Percentiles rank a stretch among this genome's conserved stretches.
phyloP scores from a whole-genome alignment of 2,888 invertebrate species.

The Scaeva pyrastri region DNA sequence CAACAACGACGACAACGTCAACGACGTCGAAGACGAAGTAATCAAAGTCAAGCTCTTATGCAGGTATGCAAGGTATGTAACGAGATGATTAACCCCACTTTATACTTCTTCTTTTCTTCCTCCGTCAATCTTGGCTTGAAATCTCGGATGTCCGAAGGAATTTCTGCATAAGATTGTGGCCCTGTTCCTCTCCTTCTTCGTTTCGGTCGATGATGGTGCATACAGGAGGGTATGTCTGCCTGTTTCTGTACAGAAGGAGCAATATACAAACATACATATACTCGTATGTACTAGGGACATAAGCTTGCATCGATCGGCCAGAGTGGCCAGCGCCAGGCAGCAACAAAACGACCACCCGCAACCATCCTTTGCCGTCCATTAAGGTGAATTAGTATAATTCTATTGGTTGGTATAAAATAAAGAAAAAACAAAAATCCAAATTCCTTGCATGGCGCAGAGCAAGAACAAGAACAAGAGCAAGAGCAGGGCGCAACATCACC shows the following conservation, averaged over 20 bases:
- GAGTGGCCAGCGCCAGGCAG: constrained; percentile 51
- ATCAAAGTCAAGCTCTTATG: constrained; percentile 37
- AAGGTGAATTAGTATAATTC: constrained; percentile 75
- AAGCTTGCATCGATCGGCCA: constrained; percentile 62
- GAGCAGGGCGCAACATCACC: constrained; percentile 16
- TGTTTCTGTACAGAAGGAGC: constrained; percentile 6
- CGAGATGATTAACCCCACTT: constrained; percentile 59
- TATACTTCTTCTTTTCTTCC: constrained; percentile 28
- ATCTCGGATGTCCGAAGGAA: constrained; percentile 67
- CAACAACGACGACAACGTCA: neutral
- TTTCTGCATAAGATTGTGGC: constrained; percentile 47
- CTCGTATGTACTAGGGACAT: constrained; percentile 37
- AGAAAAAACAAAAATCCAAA: constrained; percentile 51
- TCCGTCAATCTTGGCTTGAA: constrained; percentile 22
- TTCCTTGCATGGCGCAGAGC: constrained; percentile 58
- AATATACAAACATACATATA: constrained; percentile 10
- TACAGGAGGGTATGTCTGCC: neutral
- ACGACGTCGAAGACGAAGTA: neutral
- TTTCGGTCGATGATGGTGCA: too few species aligned
- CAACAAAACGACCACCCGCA: constrained; percentile 72
- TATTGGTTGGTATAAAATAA: constrained; percentile 65
- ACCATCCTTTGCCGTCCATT: constrained; percentile 74
- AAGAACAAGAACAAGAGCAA: neutral
- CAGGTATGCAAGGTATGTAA: constrained; percentile 36
- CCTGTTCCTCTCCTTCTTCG: neutral